Base-by-base conservation (phyloP, 2,797 vertebrate species). In the Anableps anableps region DNA sequence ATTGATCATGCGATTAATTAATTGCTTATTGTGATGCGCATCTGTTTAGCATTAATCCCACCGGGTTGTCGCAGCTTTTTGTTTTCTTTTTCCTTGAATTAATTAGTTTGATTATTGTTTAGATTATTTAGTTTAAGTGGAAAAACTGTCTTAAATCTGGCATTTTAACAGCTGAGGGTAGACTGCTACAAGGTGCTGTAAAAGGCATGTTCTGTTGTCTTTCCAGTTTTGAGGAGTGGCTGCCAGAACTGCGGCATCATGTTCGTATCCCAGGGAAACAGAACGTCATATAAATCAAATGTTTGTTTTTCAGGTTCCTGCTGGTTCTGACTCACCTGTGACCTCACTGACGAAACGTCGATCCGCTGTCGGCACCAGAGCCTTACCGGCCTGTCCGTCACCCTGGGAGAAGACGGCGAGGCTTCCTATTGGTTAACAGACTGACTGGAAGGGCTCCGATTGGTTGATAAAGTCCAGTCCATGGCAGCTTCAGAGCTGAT, bases 401-500 rank as follows among this genome's bases (percentile, higher is more conserved):
- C n/a, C n/a, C n/a, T n/a, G n/a, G n/a, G n/a, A n/a, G n/a, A n/a
- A n/a, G n/a, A n/a, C n/a, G n/a, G n/a, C n/a, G n/a, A 14, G 45
- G 14, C n/a, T 11, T 21, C 1, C 8, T 14, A 26, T 21, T 45
- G 23, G 41, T 62, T 14, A n/a, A 5, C 43, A 16, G 31, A 11
- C 55, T 5, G 36, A 21, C 50, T 26, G 13, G 13, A 26, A 8
- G 31, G 45, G 6, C 77, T 62, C 55, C 64, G 43, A 75, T 50
- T 53, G 77, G 48, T 53, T 7, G 23, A 29, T 17, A 8, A 45
- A 29, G 6, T n/a, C 1, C 6, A 6, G 36, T 5, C 60, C 0
- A 95, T 94, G 94, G 91, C 92, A 0, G 92, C 88, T 0, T 86
- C 91, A 0, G 89, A 93, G 4, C 83, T 90, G 80, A 89, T 94